phyloP scores from a whole-genome alignment of 30 jellyfish, hydroid and myxozoan species.

The Rhopilema esculentum region DNA sequence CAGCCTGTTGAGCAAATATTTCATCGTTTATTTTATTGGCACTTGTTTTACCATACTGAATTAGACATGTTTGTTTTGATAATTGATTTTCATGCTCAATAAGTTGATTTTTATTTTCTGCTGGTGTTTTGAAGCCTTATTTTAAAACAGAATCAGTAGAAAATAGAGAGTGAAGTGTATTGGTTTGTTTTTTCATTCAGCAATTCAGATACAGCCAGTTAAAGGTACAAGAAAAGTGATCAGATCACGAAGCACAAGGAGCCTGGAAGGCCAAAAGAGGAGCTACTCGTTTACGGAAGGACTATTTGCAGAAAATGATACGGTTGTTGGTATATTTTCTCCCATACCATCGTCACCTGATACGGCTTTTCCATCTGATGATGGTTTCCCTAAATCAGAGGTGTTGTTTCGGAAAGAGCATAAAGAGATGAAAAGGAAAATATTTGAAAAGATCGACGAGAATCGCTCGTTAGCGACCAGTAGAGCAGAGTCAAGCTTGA shows the following conservation, averaged over 20 bases:
- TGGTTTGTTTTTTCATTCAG: conserved; percentile 6
- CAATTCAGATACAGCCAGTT: conserved; percentile 16
- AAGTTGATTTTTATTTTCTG: no score
- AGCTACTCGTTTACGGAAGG: conserved; percentile 75
- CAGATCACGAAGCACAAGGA: conserved; percentile 13
- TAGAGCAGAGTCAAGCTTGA: not conserved
- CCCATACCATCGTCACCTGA: conserved; percentile 49
- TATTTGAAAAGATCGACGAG: conserved; percentile 50
- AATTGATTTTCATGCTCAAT: no score
- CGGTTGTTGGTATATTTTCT: conserved; percentile 55
- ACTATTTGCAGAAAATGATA: conserved; percentile 28
- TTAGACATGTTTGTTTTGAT: no score
- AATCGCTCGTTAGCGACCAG: not conserved
- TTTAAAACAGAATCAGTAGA: no score
- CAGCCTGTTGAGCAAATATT: no score
- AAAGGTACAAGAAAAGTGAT: not conserved
- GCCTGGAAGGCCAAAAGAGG: conserved; percentile 11
- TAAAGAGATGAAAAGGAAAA: conserved; percentile 38
- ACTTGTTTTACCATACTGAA: no score
- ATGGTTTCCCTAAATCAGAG: conserved; percentile 63
- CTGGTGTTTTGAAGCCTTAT: no score
- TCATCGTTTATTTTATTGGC: no score
- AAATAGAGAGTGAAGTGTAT: no score
- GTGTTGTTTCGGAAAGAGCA: conserved; percentile 71
- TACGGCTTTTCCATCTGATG: not conserved